These are phyloP conservation scores for Malthinus seriepunctatus DNA, from an alignment of 2,888 invertebrate species.

Conservation along the genomic window DNA sequence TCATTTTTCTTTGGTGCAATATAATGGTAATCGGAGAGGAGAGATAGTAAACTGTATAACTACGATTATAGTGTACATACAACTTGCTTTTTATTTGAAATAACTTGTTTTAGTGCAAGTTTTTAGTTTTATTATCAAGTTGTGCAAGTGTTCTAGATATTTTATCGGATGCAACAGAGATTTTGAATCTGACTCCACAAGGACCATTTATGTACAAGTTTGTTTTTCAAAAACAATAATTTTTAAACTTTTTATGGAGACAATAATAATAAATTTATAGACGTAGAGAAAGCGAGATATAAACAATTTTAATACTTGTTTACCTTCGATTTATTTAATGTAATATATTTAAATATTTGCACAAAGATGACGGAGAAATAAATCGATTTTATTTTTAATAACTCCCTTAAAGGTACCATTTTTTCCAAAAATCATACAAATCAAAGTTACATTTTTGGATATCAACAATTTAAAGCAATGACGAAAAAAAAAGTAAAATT, in stretches of 20 bases:
- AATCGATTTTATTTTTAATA: neutral
- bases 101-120: constrained; percentile 27
- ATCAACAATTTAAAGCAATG: neutral
- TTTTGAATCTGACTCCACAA: neutral
- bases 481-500: neutral
- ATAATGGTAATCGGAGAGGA: neutral
- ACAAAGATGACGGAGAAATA: constrained; percentile 8
- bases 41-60: constrained; percentile 8
- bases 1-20: neutral
- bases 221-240: neutral
- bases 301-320: constrained; percentile 27
- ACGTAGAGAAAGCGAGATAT: constrained; percentile 24
- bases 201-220: neutral
- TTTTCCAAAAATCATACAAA: neutral
- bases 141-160: constrained; percentile 14
- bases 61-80: constrained; percentile 13
- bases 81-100: constrained; percentile 25
- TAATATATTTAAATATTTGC: constrained; percentile 26
- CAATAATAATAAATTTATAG: constrained; percentile 5
- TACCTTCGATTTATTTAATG: constrained; percentile 30
- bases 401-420: neutral
- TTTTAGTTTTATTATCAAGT: constrained; percentile 17
- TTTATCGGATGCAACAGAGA: constrained; percentile 2
- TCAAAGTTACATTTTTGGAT: neutral
- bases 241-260: neutral